Evolutionary conservation across 1,140 invertebrate species (phyloP), one percentile per base, ranked within the genome.

Genomic region (Phymorhynchus buccinoides): DNA sequence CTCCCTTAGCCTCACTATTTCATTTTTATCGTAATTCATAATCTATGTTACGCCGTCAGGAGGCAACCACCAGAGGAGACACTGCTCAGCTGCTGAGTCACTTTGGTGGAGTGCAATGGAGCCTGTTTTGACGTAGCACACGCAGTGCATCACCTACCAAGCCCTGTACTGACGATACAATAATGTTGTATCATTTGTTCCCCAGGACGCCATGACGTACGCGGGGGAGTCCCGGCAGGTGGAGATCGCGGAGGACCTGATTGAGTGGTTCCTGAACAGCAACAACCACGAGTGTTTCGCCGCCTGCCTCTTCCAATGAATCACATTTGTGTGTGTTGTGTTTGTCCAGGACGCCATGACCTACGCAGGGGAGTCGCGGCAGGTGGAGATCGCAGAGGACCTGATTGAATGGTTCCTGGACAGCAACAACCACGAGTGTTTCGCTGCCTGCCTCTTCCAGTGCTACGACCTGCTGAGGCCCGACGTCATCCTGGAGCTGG

Each of bases 121-220:
- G n/a, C n/a, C n/a, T n/a, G n/a, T n/a, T n/a, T n/a, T n/a, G n/a
- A n/a, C n/a, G n/a, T n/a, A n/a, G n/a, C n/a, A n/a, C n/a, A n/a
- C n/a, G n/a, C n/a, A n/a, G n/a, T n/a, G n/a, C n/a, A n/a, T n/a
- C n/a, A n/a, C n/a, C n/a, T n/a, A n/a, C n/a, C n/a, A n/a, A n/a
- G n/a, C n/a, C n/a, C n/a, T n/a, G n/a, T n/a, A n/a, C n/a, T n/a
- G n/a, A n/a, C n/a, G n/a, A n/a, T n/a, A n/a, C n/a, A n/a, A n/a
- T n/a, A n/a, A n/a, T n/a, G n/a, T n/a, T n/a, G n/a, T n/a, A n/a
- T n/a, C n/a, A n/a, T 98, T 95, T 62, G 0, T 62, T n/a, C n/a
- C n/a, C n/a, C 93, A 96, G 94, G 99, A 99, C 95, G 98, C 99
- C 1, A 99, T 99, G 98, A 98, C 99, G 92, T 99, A 99, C 94